Conservation (phyloP, 2,888 invertebrate species). For the Serripes groenlandicus region DNA sequence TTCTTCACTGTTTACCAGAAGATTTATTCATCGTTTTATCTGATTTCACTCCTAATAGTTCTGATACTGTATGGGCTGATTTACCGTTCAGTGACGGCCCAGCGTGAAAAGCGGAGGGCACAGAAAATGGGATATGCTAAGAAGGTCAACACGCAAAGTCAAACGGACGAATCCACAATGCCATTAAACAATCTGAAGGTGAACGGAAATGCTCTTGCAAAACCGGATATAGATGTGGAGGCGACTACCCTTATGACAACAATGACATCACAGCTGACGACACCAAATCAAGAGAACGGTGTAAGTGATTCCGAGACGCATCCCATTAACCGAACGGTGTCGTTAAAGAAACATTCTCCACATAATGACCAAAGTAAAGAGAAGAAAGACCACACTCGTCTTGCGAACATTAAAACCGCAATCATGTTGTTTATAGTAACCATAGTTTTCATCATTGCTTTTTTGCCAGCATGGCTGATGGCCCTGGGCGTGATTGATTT, state of each 20-base stretch:
- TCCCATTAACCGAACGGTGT: conserved; percentile 35
- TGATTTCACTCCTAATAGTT: conserved; percentile 84
- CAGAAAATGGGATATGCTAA: conserved; percentile 58
- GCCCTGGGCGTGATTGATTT: conserved; percentile 73
- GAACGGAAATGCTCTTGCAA: conserved; percentile 9
- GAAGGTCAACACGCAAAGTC: conserved; percentile 60
- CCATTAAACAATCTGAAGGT: conserved; percentile 24
- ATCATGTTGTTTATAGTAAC: conserved; percentile 86
- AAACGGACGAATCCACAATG: conserved; percentile 62
- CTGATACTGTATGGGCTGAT: conserved; percentile 82
- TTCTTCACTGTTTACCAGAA: conserved; percentile 82
- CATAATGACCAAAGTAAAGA: conserved; percentile 42
- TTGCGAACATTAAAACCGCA: conserved; percentile 84
- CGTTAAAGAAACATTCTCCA: conserved; percentile 30
- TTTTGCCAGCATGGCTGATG: conserved; percentile 84
- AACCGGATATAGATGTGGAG: conserved; percentile 53
- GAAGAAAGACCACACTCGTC: conserved; percentile 66
- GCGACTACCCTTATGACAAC: conserved; percentile 53
- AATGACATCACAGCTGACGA: conserved; percentile 55
- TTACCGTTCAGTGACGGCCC: conserved; percentile 77
- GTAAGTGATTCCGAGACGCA: conserved; percentile 40
- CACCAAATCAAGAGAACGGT: conserved; percentile 68
- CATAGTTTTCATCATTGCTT: conserved; percentile 84
- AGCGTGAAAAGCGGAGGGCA: conserved; percentile 66
- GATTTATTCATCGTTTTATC: conserved; percentile 81